Base-by-base conservation (phyloP, 1,140 invertebrate genomes). In the Drosophila melanogaster region DNA sequence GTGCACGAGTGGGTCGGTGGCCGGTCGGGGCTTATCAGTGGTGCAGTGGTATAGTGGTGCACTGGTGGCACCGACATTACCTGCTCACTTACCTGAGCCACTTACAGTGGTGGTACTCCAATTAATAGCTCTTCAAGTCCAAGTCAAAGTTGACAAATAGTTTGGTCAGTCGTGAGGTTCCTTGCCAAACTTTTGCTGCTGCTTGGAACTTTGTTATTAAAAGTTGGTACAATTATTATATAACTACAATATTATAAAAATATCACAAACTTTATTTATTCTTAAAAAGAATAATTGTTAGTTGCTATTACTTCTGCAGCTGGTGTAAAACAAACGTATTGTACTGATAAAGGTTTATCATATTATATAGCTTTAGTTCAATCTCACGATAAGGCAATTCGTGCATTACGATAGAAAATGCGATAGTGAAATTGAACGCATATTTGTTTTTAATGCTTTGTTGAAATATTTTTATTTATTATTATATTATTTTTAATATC, bases 1-100 rank as follows among this genome's bases (percentile, higher is more conserved):
- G 49, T 62, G 59, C 38, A 12, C 66, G 64, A 67, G 38, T 67
- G 60, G 65, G 64, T 58, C 54, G 66, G 37, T 70, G 65, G 38
- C 57, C 58, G 49, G 30, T 26, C 30, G 7, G 7, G 35, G 49
- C 57, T 74, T 74, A 74, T 74, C 71, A 74, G 70, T 51, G 33
- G 37, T 38, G 35, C 71, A 73, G 41, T 43, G n/a, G 47, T 12
- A n/a, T 17, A 7, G 53, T 40, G 24, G 60, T 55, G 51, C 58
- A 53, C 15, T 50, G 44, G 19, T 37, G 44, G 58, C 37, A 64
- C 64, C 46, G 37, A 14, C 62, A 56, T 41, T 70, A 70, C 66
- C 66, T 70, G 66, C 47, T 47, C 47, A 37, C 40, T 55, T 65
- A 67, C 66, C 66, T 66, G 37, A 19, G 10, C 12, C 19, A 24